Conservation (phyloP, 2,888 invertebrate species). For the Lasioglossum pauxillum region DNA sequence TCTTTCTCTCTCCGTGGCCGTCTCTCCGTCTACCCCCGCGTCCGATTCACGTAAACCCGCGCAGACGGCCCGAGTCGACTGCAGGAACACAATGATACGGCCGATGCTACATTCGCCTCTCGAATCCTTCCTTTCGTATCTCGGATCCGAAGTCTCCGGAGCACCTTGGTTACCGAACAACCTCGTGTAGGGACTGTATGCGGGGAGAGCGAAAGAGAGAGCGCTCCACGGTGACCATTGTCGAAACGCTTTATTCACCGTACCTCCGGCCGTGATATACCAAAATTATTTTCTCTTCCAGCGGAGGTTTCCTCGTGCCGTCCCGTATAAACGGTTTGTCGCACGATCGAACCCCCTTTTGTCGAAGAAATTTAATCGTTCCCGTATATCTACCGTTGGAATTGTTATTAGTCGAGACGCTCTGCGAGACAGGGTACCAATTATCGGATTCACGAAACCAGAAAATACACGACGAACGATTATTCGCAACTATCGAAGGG, state of each 20-base stretch:
- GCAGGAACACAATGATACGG: conserved; percentile 59
- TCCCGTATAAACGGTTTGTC: neutral
- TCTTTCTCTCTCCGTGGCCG: conserved; percentile 45
- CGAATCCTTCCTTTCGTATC: conserved; percentile 62
- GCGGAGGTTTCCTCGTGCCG: neutral
- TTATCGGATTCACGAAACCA: neutral
- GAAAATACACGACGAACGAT: neutral
- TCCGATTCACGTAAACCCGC: conserved; percentile 73
- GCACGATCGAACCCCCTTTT: neutral
- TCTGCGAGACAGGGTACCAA: neutral
- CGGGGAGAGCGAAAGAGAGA: neutral
- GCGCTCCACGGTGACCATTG: neutral
- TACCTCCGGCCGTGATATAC: neutral
- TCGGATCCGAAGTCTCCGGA: conserved; percentile 36
- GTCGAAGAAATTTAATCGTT: neutral
- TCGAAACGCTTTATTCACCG: neutral
- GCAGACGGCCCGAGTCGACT: conserved; percentile 32
- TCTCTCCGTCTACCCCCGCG: conserved; percentile 37
- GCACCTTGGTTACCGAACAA: conserved; percentile 43
- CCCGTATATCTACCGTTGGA: neutral
- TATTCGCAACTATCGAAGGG: conserved; percentile 39
- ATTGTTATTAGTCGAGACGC: neutral
- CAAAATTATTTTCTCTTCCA: conserved; percentile 5
- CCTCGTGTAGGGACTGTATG: conserved; percentile 22
- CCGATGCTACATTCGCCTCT: conserved; percentile 51